Percentiles rank a stretch among this genome's conserved stretches.
Conservation (phyloP, 2,113 vertebrate species). For the Eleginops maclovinus region DNA sequence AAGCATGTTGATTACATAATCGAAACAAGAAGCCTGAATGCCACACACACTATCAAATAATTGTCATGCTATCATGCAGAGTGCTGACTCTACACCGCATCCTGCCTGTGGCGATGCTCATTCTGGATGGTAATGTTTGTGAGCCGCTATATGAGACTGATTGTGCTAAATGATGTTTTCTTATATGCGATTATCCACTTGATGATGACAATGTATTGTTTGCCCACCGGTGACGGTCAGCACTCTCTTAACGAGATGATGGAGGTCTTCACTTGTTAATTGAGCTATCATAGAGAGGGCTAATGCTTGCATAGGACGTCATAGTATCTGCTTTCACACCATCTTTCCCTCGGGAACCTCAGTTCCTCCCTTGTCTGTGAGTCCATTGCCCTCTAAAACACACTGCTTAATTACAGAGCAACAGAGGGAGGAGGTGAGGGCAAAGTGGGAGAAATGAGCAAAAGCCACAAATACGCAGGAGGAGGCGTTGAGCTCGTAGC, state of each 20-base stretch:
- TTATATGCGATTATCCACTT: slow-evolving; percentile 51
- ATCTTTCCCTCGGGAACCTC: slow-evolving; percentile 60
- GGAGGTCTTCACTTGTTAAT: slow-evolving; percentile 54
- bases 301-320: slow-evolving; percentile 50
- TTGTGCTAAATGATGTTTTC: slow-evolving; percentile 51
- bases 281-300: slow-evolving; percentile 54
- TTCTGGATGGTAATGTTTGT: slow-evolving; percentile 28
- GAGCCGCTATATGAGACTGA: slow-evolving; percentile 36
- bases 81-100: slow-evolving; percentile 32
- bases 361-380: slow-evolving; percentile 48
- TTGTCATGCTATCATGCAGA: slow-evolving; percentile 55
- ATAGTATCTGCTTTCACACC: slow-evolving; percentile 51
- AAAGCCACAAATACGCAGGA: slow-evolving; percentile 45
- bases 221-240: slow-evolving; percentile 39
- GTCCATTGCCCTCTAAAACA: slow-evolving; percentile 61
- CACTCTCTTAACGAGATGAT: slow-evolving; percentile 40
- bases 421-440: slow-evolving; percentile 53
- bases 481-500: slow-evolving; percentile 11
- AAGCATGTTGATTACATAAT: slow-evolving; percentile 73
- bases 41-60: slow-evolving; percentile 60
- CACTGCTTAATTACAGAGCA: slow-evolving; percentile 68
- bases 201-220: slow-evolving; percentile 50
- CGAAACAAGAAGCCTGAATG: slow-evolving; percentile 59
- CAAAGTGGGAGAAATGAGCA: slow-evolving; percentile 51
- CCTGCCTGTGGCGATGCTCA: slow-evolving; percentile 43